Percentiles rank a stretch among this genome's conserved stretches.
These are phyloP conservation scores for Phallusia fumigata DNA, from an alignment of 23 tunicate species.

Conservation along the genomic window DNA sequence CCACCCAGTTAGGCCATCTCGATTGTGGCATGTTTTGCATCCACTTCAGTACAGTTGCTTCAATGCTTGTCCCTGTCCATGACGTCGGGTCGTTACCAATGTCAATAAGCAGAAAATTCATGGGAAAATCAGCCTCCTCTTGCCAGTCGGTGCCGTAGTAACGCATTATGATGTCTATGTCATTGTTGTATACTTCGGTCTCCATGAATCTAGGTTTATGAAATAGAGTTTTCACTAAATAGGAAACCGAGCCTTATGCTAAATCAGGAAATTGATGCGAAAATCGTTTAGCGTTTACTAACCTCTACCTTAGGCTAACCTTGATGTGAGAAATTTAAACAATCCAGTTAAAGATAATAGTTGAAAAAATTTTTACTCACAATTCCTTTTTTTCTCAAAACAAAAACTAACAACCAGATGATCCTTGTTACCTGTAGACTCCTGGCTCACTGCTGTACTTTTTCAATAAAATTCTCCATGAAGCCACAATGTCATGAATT, in stretches of 20 bases:
- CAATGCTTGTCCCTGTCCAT: constrained; percentile 55
- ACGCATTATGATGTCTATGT: constrained; percentile 41
- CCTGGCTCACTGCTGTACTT: constrained; percentile 93
- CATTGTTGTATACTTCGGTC: constrained; percentile 68
- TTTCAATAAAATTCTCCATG: constrained; percentile 58
- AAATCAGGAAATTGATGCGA: too few relatives aligned
- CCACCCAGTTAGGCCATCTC: constrained; percentile 96
- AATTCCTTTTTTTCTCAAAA: too few relatives aligned
- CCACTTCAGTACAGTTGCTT: constrained; percentile 55
- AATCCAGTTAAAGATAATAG: too few relatives aligned
- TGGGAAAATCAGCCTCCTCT: constrained; percentile 81
- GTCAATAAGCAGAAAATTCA: constrained; percentile 74
- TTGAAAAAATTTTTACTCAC: too few relatives aligned
- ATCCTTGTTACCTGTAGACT: constrained; percentile 67
- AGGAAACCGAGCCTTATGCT: too few relatives aligned
- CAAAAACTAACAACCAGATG: too few relatives aligned
- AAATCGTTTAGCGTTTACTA: too few relatives aligned
- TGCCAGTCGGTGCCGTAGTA: constrained; percentile 67
- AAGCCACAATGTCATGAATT: constrained; percentile 71
- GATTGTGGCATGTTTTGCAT: constrained; percentile 80
- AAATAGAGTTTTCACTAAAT: too few relatives aligned
- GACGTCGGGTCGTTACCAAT: constrained; percentile 18
- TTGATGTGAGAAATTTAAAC: too few relatives aligned
- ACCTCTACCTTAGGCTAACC: too few relatives aligned
- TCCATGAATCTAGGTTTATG: constrained; percentile 69